Percentiles rank a stretch among this genome's conserved stretches.
Evolutionary conservation across 2,888 invertebrate genomes (phyloP).

Genomic region (Zonitis immaculata): DNA sequence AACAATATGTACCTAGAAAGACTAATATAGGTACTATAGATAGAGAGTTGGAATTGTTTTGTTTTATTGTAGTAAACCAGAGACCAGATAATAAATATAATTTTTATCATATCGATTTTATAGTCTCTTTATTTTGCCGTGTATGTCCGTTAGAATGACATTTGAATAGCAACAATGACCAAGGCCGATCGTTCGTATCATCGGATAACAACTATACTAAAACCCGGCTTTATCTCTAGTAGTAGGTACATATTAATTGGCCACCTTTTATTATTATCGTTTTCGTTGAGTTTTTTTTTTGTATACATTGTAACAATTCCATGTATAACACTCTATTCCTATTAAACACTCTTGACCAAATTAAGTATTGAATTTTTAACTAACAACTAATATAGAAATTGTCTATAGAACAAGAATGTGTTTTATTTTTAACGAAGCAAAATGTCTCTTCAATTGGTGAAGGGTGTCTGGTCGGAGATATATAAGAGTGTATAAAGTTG

Average conservation of each 20-base stretch:
- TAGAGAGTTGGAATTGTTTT: conserved; percentile 23
- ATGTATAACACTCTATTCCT: too few relatives aligned
- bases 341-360: background rate
- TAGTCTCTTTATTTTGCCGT: conserved; percentile 43
- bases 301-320: conserved; percentile 13
- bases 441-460: too few relatives aligned
- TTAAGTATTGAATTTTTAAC: background rate
- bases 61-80: conserved; percentile 36
- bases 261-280: background rate
- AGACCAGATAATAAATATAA: conserved; percentile 40
- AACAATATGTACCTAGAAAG: background rate
- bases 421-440: too few relatives aligned
- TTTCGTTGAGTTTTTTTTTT: too few relatives aligned
- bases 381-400: background rate
- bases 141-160: conserved; percentile 37
- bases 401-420: too few relatives aligned
- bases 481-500: conserved; percentile 5
- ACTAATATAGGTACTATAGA: too few relatives aligned
- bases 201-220: conserved; percentile 1
- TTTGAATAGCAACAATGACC: conserved; percentile 44
- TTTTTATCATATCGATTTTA: conserved; percentile 44
- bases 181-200: conserved; percentile 34
- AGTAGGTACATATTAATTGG: conserved; percentile 1
- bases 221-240: background rate
- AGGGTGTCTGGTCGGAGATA: too few relatives aligned